Conservation (phyloP, 2,113 vertebrate genomes). For the Ptychochromis oligacanthus region DNA sequence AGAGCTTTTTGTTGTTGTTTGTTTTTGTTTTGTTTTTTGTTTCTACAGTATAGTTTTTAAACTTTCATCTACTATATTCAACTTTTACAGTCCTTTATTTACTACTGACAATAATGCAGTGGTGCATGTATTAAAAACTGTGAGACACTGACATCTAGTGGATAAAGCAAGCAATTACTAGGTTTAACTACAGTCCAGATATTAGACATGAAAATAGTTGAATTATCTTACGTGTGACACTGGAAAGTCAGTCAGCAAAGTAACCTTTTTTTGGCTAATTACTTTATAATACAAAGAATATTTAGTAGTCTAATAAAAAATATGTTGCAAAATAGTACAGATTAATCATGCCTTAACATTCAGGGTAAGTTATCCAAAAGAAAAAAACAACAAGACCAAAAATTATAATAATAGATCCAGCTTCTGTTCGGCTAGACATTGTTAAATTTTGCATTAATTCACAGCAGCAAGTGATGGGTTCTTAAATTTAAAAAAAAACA, state of each 20-base stretch:
- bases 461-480: not conserved
- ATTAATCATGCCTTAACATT: not conserved
- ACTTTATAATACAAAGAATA: not conserved
- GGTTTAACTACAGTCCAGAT: not conserved
- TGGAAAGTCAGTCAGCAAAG: not conserved
- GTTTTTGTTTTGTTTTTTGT: too few species aligned
- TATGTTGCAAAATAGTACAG: not conserved
- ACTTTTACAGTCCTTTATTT: too few species aligned
- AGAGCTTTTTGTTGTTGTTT: too few species aligned
- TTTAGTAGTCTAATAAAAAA: not conserved
- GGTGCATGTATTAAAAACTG: conserved; percentile 14
- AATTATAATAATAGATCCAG: not conserved
- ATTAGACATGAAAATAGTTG: not conserved
- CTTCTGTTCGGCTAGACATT: not conserved
- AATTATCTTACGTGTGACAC: not conserved
- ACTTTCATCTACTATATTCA: too few species aligned
- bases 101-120: not conserved
- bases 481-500: too few species aligned
- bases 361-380: not conserved
- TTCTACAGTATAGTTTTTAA: too few species aligned
- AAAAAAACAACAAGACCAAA: not conserved
- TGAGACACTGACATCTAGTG: conserved; percentile 67
- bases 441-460: not conserved
- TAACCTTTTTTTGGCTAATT: not conserved
- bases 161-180: conserved; percentile 7